phyloP scores from a whole-genome alignment of 92 coral and sea anemone species.

The Bergia puertoricense region DNA sequence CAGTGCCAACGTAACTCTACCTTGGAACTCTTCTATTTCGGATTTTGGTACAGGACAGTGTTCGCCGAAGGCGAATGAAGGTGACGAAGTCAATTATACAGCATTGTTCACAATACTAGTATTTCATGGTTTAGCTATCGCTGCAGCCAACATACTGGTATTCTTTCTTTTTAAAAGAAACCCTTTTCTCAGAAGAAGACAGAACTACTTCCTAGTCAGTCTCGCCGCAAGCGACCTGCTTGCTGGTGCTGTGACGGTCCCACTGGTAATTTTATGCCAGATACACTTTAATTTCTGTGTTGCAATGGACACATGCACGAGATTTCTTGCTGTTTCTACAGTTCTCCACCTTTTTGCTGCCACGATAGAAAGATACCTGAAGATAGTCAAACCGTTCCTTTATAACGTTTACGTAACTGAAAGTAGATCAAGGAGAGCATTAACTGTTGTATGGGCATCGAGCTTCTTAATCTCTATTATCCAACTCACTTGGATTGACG shows the following conservation, averaged over 20 bases:
- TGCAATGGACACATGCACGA: conserved; percentile 73
- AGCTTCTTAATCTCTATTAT: conserved; percentile 50
- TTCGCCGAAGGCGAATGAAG: not conserved
- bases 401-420: conserved; percentile 53
- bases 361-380: conserved; percentile 62
- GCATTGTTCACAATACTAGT: not conserved
- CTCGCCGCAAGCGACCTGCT: conserved; percentile 64
- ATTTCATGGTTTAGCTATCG: conserved; percentile 37
- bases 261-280: conserved; percentile 52
- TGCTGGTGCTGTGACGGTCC: conserved; percentile 58
- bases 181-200: conserved; percentile 47
- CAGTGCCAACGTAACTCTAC: not conserved
- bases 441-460: conserved; percentile 43
- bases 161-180: conserved; percentile 48
- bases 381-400: conserved; percentile 61
- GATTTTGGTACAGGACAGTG: not conserved
- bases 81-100: not conserved
- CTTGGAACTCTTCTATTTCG: not conserved
- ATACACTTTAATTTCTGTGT: conserved; percentile 38
- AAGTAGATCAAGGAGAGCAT: conserved; percentile 9
- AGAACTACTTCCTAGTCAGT: conserved; percentile 68
- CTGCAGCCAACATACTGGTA: conserved; percentile 55
- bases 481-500: conserved; percentile 49
- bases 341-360: conserved; percentile 65
- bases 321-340: conserved; percentile 73